These are phyloP conservation scores for Xenopus borealis DNA, from an alignment of 2,113 vertebrate genomes.

Conservation along the genomic window DNA sequence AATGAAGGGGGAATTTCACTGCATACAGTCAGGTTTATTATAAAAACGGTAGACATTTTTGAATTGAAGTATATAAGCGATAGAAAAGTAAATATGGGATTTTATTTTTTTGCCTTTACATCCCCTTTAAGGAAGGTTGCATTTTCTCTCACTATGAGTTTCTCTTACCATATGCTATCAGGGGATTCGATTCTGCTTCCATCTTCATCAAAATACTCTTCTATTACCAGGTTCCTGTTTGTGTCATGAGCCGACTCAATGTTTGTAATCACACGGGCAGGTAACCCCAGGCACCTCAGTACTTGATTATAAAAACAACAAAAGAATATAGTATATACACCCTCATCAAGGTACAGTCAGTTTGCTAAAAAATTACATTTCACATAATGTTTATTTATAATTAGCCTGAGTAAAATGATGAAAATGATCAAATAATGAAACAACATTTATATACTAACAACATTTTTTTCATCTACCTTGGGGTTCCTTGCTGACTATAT, in stretches of 20 bases:
- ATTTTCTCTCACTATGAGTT: background rate
- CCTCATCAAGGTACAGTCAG: background rate
- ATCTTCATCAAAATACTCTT: conserved; percentile 60
- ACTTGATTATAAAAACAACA: conserved; percentile 53
- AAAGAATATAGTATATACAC: too few species aligned
- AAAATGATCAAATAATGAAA: too few species aligned
- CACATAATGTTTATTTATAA: background rate
- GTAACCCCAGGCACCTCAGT: conserved; percentile 67
- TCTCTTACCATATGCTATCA: conserved; percentile 69
- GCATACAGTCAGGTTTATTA: too few species aligned
- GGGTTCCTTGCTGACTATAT: too few species aligned
- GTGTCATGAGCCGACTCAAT: conserved; percentile 75
- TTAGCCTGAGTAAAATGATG: background rate
- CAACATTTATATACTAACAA: too few species aligned
- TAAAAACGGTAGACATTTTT: too few species aligned
- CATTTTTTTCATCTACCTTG: too few species aligned
- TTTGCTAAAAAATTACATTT: background rate
- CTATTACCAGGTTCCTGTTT: conserved; percentile 65
- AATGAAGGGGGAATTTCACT: too few species aligned
- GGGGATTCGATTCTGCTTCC: conserved; percentile 53
- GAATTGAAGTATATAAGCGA: too few species aligned
- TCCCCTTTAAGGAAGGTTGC: too few species aligned
- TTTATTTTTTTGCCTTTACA: too few species aligned
- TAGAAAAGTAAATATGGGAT: too few species aligned
- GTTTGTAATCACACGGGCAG: conserved; percentile 69